Conservation (phyloP, 2,797 vertebrate species). For the Platyrinchus mystaceus region DNA sequence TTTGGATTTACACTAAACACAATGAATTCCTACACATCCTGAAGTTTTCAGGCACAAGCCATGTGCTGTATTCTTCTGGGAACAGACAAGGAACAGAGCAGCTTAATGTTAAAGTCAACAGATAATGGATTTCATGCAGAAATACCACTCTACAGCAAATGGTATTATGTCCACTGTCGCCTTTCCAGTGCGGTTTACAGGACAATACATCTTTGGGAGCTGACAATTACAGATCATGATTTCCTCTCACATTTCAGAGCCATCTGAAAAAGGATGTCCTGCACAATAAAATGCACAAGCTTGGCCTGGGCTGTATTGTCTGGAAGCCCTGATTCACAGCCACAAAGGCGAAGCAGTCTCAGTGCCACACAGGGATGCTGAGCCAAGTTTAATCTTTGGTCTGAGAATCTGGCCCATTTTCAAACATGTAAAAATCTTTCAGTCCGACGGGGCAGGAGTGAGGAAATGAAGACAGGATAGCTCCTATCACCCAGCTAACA, state of each 20-base stretch:
- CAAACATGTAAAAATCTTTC: slow-evolving; percentile 46
- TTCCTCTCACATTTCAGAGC: background rate
- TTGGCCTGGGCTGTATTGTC: slow-evolving; percentile 23
- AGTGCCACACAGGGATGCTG: slow-evolving; percentile 35
- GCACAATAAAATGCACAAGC: slow-evolving; percentile 1
- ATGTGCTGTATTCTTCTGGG: background rate
- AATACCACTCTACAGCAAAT: background rate
- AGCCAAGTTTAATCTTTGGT: slow-evolving; percentile 57
- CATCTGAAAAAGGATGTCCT: background rate
- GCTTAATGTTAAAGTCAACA: background rate
- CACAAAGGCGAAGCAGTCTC: slow-evolving; percentile 35
- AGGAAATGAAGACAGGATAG: slow-evolving; percentile 56
- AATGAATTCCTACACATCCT: background rate
- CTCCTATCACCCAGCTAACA: slow-evolving; percentile 52
- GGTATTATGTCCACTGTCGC: background rate
- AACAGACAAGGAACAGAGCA: background rate
- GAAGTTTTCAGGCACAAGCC: background rate
- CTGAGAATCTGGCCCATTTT: slow-evolving; percentile 54
- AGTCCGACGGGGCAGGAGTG: background rate
- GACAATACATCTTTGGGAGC: background rate
- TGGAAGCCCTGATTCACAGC: slow-evolving; percentile 26
- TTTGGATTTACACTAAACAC: background rate
- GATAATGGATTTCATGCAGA: background rate
- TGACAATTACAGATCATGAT: background rate
- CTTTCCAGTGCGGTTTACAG: background rate